Conservation (phyloP, 2,113 vertebrate genomes). For the Xenus cinereus region DNA sequence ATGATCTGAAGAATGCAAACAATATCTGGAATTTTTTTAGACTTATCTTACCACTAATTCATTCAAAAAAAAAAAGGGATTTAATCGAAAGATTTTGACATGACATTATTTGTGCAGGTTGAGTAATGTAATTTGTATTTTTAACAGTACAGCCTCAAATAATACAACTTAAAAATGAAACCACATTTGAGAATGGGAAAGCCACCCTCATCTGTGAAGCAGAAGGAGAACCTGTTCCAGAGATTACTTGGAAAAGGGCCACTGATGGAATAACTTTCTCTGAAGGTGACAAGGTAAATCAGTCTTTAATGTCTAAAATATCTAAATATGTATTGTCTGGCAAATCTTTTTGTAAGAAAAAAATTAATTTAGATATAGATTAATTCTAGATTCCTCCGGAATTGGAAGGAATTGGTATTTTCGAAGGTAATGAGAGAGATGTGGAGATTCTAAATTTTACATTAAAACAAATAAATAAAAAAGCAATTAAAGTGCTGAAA, state of each 20-base stretch:
- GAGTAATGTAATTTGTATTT: constrained; percentile 72
- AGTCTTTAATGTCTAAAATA: constrained; percentile 5
- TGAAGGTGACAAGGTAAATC: constrained; percentile 90
- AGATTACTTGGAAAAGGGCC: constrained; percentile 94
- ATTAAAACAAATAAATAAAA: background rate
- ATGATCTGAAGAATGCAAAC: background rate
- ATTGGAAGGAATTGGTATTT: background rate
- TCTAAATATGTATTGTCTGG: background rate
- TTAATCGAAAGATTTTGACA: background rate
- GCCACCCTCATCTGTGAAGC: constrained; percentile 91
- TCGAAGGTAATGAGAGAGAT: background rate
- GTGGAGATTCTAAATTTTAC: background rate
- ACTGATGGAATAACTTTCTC: constrained; percentile 86
- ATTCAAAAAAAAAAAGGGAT: background rate
- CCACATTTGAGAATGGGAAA: constrained; percentile 88
- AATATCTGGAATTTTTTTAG: background rate
- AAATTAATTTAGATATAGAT: background rate
- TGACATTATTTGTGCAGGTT: background rate
- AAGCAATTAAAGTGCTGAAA: background rate
- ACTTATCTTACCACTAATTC: background rate
- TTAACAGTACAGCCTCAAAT: constrained; percentile 97
- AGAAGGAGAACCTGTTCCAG: constrained; percentile 93
- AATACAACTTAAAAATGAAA: constrained; percentile 93
- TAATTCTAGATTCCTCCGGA: background rate
- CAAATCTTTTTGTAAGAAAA: background rate